phyloP scores from a whole-genome alignment of 2,113 vertebrate genomes.

The Poecile atricapillus region DNA sequence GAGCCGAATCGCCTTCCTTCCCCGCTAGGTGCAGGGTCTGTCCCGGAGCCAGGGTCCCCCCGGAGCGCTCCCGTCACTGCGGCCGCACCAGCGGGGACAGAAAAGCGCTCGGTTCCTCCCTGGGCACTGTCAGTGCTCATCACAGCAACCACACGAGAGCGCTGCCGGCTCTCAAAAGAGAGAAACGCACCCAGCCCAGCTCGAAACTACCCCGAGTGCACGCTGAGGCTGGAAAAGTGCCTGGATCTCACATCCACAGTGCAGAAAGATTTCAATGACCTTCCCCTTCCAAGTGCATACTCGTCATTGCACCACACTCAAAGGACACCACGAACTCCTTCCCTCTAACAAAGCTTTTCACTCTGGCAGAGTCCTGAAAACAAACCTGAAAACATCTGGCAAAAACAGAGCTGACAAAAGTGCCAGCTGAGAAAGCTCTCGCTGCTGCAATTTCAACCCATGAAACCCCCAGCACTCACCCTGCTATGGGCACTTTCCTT shows the following conservation, averaged over 20 bases:
- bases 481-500: background rate
- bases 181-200: background rate
- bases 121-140: background rate
- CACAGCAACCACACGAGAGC: background rate
- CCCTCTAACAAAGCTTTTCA: background rate
- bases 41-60: no score
- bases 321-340: background rate
- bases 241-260: background rate
- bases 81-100: background rate
- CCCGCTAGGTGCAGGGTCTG: no score
- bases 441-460: background rate
- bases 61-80: no score
- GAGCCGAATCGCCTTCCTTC: background rate
- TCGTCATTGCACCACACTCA: background rate
- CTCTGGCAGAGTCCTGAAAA: background rate
- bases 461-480: background rate
- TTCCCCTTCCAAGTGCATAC: background rate
- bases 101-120: no score
- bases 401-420: background rate
- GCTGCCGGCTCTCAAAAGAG: background rate
- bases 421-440: background rate
- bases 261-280: background rate
- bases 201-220: background rate
- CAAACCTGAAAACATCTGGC: background rate
- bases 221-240: no score